Percentiles rank a stretch among this genome's conserved stretches.
Conservation (phyloP, 2,888 invertebrate genomes). For the Plebejus argus region DNA sequence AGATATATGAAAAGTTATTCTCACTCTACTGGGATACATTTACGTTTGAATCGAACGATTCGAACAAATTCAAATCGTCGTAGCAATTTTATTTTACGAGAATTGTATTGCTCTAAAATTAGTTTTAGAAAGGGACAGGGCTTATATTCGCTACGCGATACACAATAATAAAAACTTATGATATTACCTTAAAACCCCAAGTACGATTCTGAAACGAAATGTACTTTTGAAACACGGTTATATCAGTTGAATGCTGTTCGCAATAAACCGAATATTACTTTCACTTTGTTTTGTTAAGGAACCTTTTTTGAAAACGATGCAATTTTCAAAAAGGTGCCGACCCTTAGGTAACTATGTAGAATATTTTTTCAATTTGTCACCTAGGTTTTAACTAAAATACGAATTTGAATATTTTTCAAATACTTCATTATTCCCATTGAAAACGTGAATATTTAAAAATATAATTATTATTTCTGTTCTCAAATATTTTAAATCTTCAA, state of each 20-base stretch:
- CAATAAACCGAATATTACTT: background rate
- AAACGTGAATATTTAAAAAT: background rate
- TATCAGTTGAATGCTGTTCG: conserved; percentile 22
- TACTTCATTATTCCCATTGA: no score
- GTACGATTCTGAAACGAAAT: background rate
- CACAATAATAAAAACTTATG: conserved; percentile 28
- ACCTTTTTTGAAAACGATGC: background rate
- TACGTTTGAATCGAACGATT: conserved; percentile 24
- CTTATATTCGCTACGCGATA: conserved; percentile 19
- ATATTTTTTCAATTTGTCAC: no score
- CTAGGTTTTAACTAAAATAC: no score
- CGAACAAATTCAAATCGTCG: conserved; percentile 19
- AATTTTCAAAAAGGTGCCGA: no score
- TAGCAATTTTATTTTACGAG: conserved; percentile 23
- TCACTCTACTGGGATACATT: conserved; percentile 11
- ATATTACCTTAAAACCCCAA: conserved; percentile 23
- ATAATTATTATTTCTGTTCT: background rate
- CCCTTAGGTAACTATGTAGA: no score
- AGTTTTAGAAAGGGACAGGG: conserved; percentile 27
- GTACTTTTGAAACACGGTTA: conserved; percentile 14
- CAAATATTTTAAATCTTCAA: background rate
- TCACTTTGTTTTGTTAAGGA: background rate
- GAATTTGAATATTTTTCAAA: no score
- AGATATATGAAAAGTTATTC: conserved; percentile 12
- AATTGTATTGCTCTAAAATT: conserved; percentile 30